Evolutionary conservation across 2,113 vertebrate species (phyloP), one percentile per base, ranked within the genome.

Genomic region (Capricornis sumatraensis): DNA sequence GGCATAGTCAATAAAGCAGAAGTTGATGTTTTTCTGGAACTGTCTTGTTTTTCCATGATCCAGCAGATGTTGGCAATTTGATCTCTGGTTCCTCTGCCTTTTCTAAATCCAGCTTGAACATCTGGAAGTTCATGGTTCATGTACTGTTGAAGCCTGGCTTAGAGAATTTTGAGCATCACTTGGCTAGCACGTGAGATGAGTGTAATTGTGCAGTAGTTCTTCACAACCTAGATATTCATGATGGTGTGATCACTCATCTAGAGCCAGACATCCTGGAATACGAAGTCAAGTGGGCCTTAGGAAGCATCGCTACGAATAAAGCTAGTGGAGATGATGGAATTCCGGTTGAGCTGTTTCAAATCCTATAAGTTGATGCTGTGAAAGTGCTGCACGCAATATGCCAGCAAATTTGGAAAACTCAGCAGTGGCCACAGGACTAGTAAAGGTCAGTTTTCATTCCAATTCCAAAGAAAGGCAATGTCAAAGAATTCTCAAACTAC

Each of bases 171-270:
- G 19, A 71, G 67, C 67, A 71, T 71, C 5, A 71, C 67, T 21
- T 71, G 40, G 10, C n/a, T 12, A 23, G n/a, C 9, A 0, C 36
- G 19, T 0, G 0, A 71, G 67, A 71, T 40, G n/a, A 71, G 19
- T 23, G n/a, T 11, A 71, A 71, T 71, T 71, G 45, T 71, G 67
- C 0, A 12, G 19, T 40, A 23, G 67, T 40, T 71, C 67, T 6
- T 23, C 67, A 71, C 0, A 2, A 23, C 67, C 67, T n/a, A 71
- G n/a, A 23, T 71, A 71, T 40, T 71, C n/a, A 71, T 0, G 5
- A 71, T 71, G n/a, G 19, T 40, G 19, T 71, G 67, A 11, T 40
- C 19, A 40, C 10, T 23, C 19, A 40, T 6, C 10, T 71, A 23
- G 67, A 71, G 67, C 5, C 67, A 71, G 67, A 71, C 67, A 71